Base-by-base conservation (phyloP, 2,797 vertebrate genomes). In the Nannoperca australis region DNA sequence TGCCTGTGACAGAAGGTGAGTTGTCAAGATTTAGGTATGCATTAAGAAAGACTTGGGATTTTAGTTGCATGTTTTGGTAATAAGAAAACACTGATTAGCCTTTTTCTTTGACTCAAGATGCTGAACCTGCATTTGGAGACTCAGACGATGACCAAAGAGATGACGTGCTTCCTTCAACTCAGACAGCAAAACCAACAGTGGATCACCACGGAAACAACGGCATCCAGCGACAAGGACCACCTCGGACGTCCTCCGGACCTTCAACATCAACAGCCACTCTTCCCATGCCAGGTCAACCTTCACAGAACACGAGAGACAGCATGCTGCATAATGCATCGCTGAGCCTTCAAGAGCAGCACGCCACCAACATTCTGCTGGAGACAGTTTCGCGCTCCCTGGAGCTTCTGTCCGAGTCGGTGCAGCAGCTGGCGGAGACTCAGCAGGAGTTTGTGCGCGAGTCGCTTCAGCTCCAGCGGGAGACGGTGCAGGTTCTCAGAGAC, bases 371-470 rank as follows among this genome's bases (percentile, higher is more conserved):
- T 51, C 87, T 96, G 76, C 87, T 96, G 85, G 92, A 93, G 83
- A 95, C 96, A 0, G 93, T 96, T 27, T 96, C 96, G 0, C 95
- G 95, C 73, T 96, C 96, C 3, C 89, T 96, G 45, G 95, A 95
- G 91, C 93, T 96, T n/a, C 92, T 96, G 80, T 92, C 96, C 0
- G 95, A 96, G 90, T 96, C 96, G 0, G 91, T 96, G 83, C 95
- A 96, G 91, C 95, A 96, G 92, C 91, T 96, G 59, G 94, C 94
- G 1, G 95, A 96, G 90, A 95, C 95, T 1, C 96, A 96, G 89
- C 95, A 95, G 89, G 94, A 96, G 84, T 96, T 96, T 76, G 93
- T 94, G 24, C 94, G 93, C 0, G 95, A 96, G 78, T 95, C 96
- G 0, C 84, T 96, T 85, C 93, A 92, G 79, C 92, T 96, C 67